phyloP scores from a whole-genome alignment of 2,888 invertebrate genomes.

The Andrena haemorrhoa region DNA sequence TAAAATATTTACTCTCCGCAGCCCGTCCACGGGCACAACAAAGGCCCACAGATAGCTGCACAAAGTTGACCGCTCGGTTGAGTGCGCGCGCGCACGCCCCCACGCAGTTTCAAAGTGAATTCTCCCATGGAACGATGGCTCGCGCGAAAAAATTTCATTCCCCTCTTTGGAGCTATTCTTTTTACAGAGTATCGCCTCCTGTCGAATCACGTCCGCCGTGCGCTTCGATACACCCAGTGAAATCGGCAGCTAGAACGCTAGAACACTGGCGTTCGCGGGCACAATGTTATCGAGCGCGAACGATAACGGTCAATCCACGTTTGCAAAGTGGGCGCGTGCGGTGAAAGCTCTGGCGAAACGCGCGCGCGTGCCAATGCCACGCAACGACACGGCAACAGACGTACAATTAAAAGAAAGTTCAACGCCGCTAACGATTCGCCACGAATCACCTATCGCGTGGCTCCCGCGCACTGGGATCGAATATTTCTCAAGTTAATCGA shows the following conservation, averaged over 20 bases:
- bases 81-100: background rate
- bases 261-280: constrained; percentile 29
- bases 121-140: background rate
- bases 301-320: constrained; percentile 66
- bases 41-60: background rate
- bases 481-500: constrained; percentile 38
- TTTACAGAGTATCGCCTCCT: background rate
- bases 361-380: constrained; percentile 56
- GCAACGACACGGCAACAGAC: constrained; percentile 56
- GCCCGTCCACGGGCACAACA: background rate
- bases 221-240: background rate
- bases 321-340: constrained; percentile 62
- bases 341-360: constrained; percentile 65
- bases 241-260: constrained; percentile 12
- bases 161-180: too few species aligned
- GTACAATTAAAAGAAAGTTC: constrained; percentile 57
- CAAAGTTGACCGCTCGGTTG: background rate
- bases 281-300: constrained; percentile 67
- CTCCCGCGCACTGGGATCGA: constrained; percentile 4
- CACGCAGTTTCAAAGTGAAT: constrained; percentile 6
- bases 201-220: background rate
- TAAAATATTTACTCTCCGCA: too few species aligned
- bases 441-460: background rate
- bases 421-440: constrained; percentile 13
- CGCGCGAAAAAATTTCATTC: constrained; percentile 1